These are phyloP conservation scores for Aptenodytes forsteri DNA, from an alignment of 2,113 vertebrate genomes.

Conservation along the genomic window DNA sequence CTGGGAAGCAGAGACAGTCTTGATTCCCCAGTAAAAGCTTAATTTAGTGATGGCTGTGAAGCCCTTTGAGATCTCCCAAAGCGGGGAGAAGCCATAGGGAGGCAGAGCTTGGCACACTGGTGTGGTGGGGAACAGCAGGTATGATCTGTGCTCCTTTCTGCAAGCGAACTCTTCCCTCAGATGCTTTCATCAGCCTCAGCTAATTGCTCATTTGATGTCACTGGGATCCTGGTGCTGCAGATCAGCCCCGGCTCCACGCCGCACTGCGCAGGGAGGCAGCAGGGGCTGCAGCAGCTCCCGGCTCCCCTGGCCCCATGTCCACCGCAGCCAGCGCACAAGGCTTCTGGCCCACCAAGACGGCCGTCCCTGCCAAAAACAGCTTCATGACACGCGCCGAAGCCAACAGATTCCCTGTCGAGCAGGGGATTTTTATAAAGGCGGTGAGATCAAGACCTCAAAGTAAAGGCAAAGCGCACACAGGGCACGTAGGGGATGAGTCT, in stretches of 20 bases:
- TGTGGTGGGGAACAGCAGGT: background rate
- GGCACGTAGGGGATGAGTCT: background rate
- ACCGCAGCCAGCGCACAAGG: fast-evolving
- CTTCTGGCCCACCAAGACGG: background rate
- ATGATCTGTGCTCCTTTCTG: background rate
- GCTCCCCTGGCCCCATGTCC: background rate
- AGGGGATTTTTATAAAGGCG: background rate
- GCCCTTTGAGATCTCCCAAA: background rate
- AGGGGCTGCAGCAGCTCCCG: background rate
- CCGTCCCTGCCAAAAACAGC: background rate
- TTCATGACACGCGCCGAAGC: fast-evolving
- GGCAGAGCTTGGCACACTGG: fast-evolving
- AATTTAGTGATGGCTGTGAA: background rate
- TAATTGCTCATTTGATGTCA: background rate
- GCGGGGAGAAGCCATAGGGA: background rate
- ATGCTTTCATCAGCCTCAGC: background rate
- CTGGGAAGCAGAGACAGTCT: background rate
- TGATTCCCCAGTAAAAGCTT: background rate
- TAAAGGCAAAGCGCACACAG: background rate
- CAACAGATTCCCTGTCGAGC: background rate
- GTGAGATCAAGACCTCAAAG: background rate
- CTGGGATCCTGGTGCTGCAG: background rate
- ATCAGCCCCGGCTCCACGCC: background rate
- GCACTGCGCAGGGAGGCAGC: background rate
- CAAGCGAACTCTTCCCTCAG: background rate